A percentile compares a stretch with the other conserved stretches of the same genome.
phyloP scores from a whole-genome alignment of 2,797 vertebrate genomes.

The Pangasius krempfi region DNA sequence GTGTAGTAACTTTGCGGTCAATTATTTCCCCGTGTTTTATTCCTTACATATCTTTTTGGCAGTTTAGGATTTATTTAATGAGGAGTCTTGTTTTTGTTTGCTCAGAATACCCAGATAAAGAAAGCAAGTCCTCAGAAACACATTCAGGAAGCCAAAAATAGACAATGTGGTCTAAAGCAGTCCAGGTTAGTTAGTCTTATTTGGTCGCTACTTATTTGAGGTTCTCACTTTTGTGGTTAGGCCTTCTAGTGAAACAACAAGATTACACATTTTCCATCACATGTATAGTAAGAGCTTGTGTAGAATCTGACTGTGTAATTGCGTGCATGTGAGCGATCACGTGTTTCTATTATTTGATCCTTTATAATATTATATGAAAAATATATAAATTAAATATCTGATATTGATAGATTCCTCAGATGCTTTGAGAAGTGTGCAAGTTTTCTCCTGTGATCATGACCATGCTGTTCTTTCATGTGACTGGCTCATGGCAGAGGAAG shows the following conservation, averaged over 20 bases:
- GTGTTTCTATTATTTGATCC: not conserved
- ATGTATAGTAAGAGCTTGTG: not conserved
- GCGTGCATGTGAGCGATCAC: not conserved
- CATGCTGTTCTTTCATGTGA: constrained; percentile 52
- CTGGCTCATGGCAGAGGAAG: constrained; percentile 41
- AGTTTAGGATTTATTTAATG: not conserved
- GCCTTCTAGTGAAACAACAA: constrained; percentile 26
- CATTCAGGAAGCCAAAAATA: not conserved
- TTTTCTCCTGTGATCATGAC: constrained; percentile 14
- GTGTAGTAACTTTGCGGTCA: not conserved
- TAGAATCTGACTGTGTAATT: not conserved
- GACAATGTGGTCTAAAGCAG: constrained; percentile 13
- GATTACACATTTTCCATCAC: constrained; percentile 28
- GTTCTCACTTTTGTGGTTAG: constrained; percentile 10
- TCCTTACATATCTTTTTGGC: not conserved
- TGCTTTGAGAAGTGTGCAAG: not conserved
- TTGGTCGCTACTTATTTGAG: not conserved
- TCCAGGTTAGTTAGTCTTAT: not conserved
- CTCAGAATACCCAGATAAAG: not conserved
- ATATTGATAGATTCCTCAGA: not conserved
- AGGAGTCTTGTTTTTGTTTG: not conserved
- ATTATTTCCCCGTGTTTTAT: not conserved
- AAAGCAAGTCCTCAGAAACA: not conserved
- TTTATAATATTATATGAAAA: not conserved
- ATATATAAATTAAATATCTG: not conserved